A percentile compares a stretch with the other conserved stretches of the same genome.
phyloP scores from a whole-genome alignment of 92 coral and sea anemone genomes.

The Actinernus sp. region DNA sequence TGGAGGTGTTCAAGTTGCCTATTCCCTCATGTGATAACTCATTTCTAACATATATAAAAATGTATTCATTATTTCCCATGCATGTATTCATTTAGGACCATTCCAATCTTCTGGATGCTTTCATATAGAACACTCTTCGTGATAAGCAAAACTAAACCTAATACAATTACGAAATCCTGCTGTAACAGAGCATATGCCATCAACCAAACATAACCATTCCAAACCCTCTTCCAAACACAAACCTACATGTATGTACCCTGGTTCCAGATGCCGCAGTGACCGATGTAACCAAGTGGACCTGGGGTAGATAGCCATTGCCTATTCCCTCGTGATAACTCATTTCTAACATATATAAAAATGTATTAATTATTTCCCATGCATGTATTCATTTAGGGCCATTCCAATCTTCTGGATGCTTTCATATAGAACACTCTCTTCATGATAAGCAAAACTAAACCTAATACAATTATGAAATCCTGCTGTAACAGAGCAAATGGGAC shows the following conservation, averaged over 20 bases:
- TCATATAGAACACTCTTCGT: constrained; percentile 59
- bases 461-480: constrained; percentile 79
- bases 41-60: too few species aligned
- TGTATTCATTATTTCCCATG: too few species aligned
- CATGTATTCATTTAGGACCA: constrained; percentile 73
- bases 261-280: too few species aligned
- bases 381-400: constrained; percentile 68
- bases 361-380: too few species aligned
- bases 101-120: constrained; percentile 62
- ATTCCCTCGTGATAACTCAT: too few species aligned
- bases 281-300: too few species aligned
- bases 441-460: constrained; percentile 70
- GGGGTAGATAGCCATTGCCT: too few species aligned
- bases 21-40: too few species aligned
- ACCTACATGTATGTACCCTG: too few species aligned
- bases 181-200: constrained; percentile 59
- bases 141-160: constrained; percentile 70
- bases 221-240: too few species aligned
- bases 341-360: too few species aligned
- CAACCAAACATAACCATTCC: constrained; percentile 65
- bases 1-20: too few species aligned
- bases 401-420: constrained; percentile 66
- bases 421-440: constrained; percentile 56
- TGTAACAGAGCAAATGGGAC: constrained; percentile 62
- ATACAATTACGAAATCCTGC: constrained; percentile 79